A percentile compares a stretch with the other conserved stretches of the same genome.
Evolutionary conservation across 2,797 vertebrate species (phyloP).

Genomic region (Valencia hispanica): DNA sequence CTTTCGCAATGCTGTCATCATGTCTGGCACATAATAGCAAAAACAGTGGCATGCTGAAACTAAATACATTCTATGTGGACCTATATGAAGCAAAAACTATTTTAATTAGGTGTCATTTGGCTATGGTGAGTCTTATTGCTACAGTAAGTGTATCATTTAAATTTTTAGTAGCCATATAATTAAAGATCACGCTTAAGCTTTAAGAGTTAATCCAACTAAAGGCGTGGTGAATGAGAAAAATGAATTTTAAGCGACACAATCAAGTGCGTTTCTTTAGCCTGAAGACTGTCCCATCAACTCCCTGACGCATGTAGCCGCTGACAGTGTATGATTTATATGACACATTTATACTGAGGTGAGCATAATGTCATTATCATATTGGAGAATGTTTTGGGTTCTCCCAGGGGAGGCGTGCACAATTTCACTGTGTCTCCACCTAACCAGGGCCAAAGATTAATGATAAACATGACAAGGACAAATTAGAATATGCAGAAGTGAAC

Average conservation of each 20-base stretch:
- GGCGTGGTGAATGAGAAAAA: not conserved
- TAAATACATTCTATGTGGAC: conserved; percentile 34
- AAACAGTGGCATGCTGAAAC: conserved; percentile 26
- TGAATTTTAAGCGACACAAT: conserved; percentile 23
- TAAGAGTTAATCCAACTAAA: conserved; percentile 36
- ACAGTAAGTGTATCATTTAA: conserved; percentile 38
- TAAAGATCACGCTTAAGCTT: conserved; percentile 55
- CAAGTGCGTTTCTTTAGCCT: conserved; percentile 39
- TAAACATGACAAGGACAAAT: conserved; percentile 86
- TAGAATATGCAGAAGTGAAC: conserved; percentile 79
- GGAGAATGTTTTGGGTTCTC: conserved; percentile 78
- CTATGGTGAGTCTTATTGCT: conserved; percentile 1
- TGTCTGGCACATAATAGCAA: conserved; percentile 24
- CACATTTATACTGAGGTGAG: conserved; percentile 74
- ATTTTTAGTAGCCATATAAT: conserved; percentile 45
- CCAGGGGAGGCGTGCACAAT: conserved; percentile 75
- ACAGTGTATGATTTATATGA: conserved; percentile 84
- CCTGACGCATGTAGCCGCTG: conserved; percentile 65
- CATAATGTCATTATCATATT: conserved; percentile 83
- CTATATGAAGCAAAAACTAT: conserved; percentile 40
- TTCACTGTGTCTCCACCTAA: conserved; percentile 72
- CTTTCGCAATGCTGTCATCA: conserved; percentile 32
- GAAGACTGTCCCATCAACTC: conserved; percentile 77
- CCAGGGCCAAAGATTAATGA: conserved; percentile 85
- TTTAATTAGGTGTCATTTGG: conserved; percentile 23